Evolutionary conservation across 2,113 vertebrate species (phyloP).

Genomic region (Alectura lathami): DNA sequence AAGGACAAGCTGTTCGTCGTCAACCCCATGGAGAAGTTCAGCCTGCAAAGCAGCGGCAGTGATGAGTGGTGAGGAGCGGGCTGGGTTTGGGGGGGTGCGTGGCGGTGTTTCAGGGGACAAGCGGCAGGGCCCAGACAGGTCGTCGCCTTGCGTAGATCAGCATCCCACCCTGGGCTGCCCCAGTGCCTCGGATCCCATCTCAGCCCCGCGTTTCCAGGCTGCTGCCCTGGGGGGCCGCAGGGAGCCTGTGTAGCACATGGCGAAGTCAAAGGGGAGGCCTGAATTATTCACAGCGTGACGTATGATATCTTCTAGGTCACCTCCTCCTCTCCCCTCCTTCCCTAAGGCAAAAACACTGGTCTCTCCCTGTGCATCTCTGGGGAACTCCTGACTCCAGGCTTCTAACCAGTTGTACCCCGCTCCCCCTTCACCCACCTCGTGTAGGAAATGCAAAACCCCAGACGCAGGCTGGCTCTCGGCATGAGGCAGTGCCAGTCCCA

Average conservation of each 20-base stretch:
- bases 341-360: background rate
- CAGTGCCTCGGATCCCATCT: background rate
- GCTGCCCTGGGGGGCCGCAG: background rate
- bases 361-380: background rate
- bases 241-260: background rate
- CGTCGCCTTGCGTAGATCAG: rapidly evolving
- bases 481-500: background rate
- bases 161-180: background rate
- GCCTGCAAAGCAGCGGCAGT: slow-evolving; percentile 59
- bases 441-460: background rate
- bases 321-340: background rate
- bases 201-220: background rate
- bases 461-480: background rate
- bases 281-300: background rate
- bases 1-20: slow-evolving; percentile 80
- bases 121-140: rapidly evolving
- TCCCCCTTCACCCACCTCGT: background rate
- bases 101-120: background rate
- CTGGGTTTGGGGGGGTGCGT: background rate
- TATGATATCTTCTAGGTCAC: background rate
- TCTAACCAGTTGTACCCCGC: background rate
- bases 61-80: slow-evolving; percentile 75
- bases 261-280: background rate
- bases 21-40: slow-evolving; percentile 72
- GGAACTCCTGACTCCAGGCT: background rate